These are phyloP conservation scores for Zingel zingel DNA, from an alignment of 2,113 vertebrate genomes.

Conservation along the genomic window DNA sequence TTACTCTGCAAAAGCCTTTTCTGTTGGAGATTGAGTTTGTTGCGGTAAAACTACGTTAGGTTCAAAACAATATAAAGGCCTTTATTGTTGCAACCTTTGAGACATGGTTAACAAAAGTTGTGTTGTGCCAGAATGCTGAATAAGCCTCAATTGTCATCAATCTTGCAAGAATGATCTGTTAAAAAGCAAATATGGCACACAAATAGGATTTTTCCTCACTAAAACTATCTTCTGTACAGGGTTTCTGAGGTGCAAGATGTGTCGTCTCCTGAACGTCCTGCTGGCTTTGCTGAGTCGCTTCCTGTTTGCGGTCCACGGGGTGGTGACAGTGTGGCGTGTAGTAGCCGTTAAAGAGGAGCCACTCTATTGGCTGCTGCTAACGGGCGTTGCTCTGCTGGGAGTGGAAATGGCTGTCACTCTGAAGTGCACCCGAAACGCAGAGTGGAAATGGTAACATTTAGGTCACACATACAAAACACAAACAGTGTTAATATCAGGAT, in stretches of 20 bases:
- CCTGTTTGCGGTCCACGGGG: constrained; percentile 81
- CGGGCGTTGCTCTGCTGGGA: constrained; percentile 79
- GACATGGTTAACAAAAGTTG: constrained; percentile 1
- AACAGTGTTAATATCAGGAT: neutral
- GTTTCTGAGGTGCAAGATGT: constrained; percentile 59
- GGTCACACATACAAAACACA: neutral
- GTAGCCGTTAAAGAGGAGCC: constrained; percentile 77
- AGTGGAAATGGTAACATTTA: constrained; percentile 85
- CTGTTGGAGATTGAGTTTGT: constrained; percentile 13
- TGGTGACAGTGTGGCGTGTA: constrained; percentile 82
- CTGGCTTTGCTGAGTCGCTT: constrained; percentile 82
- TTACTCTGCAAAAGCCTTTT: constrained; percentile 6
- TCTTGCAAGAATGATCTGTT: neutral
- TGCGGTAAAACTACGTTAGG: constrained; percentile 3
- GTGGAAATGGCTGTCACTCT: constrained; percentile 83
- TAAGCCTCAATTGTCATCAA: neutral
- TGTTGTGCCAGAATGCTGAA: neutral
- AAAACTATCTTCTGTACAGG: constrained; percentile 20
- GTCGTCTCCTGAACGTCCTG: constrained; percentile 69
- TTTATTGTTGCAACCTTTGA: constrained; percentile 21
- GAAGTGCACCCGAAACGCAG: constrained; percentile 79
- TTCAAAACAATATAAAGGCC: constrained; percentile 15
- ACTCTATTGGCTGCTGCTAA: constrained; percentile 82
- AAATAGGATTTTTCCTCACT: neutral
- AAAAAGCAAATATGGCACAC: constrained; percentile 2